These are phyloP conservation scores for Pardosa pseudoannulata DNA, from an alignment of 2,888 invertebrate species.

Conservation along the genomic window DNA sequence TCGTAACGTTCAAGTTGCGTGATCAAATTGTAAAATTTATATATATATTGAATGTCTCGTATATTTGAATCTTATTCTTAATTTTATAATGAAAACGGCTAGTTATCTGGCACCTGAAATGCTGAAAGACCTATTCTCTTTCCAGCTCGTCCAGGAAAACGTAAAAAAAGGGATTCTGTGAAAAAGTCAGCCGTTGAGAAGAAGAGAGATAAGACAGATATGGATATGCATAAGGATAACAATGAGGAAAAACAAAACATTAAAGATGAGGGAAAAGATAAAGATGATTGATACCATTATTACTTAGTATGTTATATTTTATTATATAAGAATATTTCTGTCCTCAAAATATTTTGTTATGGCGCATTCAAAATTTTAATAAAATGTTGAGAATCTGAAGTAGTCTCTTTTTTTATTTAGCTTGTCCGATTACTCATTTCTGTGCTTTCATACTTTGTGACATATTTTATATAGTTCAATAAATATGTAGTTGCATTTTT, in stretches of 20 bases:
- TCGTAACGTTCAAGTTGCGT: too few species aligned
- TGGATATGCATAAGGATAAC: background rate
- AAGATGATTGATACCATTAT: slow-evolving; percentile 44
- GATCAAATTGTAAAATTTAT: background rate
- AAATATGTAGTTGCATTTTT: too few species aligned
- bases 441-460: too few species aligned
- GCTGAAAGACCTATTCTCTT: slow-evolving; percentile 69
- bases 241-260: background rate
- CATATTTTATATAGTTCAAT: too few species aligned
- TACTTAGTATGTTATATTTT: slow-evolving; percentile 64
- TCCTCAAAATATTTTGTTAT: slow-evolving; percentile 55
- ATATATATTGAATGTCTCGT: background rate
- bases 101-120: slow-evolving; percentile 16
- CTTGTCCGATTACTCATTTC: too few species aligned
- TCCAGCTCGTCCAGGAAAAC: slow-evolving; percentile 58
- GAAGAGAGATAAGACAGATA: slow-evolving; percentile 33
- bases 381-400: slow-evolving; percentile 50
- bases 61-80: background rate
- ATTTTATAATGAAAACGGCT: background rate
- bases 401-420: too few species aligned
- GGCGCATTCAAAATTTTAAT: slow-evolving; percentile 68
- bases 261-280: background rate
- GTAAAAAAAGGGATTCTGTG: slow-evolving; percentile 45
- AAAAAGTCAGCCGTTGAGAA: slow-evolving; percentile 37
- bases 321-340: slow-evolving; percentile 54